Conservation (phyloP, 35 echinoderm and acorn worm species). For the Hemicentrotus pulcherrimus region DNA sequence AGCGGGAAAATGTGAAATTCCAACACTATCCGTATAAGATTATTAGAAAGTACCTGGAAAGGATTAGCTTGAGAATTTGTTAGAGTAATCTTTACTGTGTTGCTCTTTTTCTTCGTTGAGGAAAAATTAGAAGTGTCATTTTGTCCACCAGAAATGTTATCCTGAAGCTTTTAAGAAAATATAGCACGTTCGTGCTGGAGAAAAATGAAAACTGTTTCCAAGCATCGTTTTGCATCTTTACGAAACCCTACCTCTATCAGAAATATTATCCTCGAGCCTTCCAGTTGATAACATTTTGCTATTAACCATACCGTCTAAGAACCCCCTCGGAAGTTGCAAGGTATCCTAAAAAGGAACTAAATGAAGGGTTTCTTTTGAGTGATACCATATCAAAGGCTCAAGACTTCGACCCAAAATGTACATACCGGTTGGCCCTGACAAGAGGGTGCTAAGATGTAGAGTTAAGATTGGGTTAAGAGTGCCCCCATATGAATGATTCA, state of each 20-base stretch:
- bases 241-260: not conserved
- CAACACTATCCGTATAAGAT: too few species aligned
- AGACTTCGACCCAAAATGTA: not conserved
- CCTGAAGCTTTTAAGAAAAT: not conserved
- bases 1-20: too few species aligned
- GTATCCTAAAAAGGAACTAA: not conserved
- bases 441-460: not conserved
- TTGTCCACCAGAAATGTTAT: not conserved
- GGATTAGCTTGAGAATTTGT: too few species aligned
- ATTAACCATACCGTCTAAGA: too few species aligned
- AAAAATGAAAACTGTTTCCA: not conserved
- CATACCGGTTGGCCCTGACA: not conserved
- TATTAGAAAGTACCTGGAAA: too few species aligned
- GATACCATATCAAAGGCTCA: not conserved
- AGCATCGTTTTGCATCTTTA: too few species aligned
- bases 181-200: not conserved
- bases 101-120: too few species aligned
- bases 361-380: not conserved
- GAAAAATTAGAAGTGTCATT: too few species aligned
- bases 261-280: not conserved
- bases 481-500: constrained; percentile 23
- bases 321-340: not conserved
- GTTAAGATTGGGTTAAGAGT: not conserved
- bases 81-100: too few species aligned
- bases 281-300: too few species aligned